These are phyloP conservation scores for Neria commutata DNA, from an alignment of 2,888 invertebrate genomes.

Conservation along the genomic window DNA sequence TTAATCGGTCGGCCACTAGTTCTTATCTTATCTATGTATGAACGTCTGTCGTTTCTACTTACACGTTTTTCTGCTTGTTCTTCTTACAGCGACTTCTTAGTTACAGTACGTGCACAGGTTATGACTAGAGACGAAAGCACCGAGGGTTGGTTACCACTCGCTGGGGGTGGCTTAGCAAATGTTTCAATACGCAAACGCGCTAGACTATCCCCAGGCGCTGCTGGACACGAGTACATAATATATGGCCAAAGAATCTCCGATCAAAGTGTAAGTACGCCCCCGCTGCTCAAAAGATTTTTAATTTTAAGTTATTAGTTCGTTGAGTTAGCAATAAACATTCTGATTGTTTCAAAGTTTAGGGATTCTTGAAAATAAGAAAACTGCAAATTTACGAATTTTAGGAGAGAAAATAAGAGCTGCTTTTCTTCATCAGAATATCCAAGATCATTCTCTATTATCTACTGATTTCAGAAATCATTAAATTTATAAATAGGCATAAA, in stretches of 20 bases:
- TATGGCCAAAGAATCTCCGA: conserved; percentile 92
- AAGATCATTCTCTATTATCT: too few species aligned
- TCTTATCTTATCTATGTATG: too few species aligned
- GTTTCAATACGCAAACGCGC: conserved; percentile 86
- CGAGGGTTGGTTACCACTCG: conserved; percentile 94
- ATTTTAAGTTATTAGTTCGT: not conserved
- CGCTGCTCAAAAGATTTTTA: not conserved
- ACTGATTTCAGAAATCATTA: too few species aligned
- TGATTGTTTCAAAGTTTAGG: not conserved
- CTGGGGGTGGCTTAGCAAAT: conserved; percentile 92
- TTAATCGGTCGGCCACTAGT: too few species aligned
- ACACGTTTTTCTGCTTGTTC: conserved; percentile 26
- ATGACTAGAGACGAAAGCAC: conserved; percentile 98
- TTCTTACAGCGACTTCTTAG: conserved; percentile 84
- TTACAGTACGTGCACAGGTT: conserved; percentile 98
- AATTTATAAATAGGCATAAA: too few species aligned
- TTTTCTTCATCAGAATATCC: not conserved
- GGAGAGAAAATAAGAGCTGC: not conserved
- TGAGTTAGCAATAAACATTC: too few species aligned
- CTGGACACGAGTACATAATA: conserved; percentile 87
- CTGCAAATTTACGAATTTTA: not conserved
- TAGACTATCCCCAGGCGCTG: conserved; percentile 63
- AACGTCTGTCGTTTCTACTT: too few species aligned
- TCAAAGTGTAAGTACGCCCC: conserved; percentile 74
- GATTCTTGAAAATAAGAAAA: too few species aligned